Conservation (phyloP, 2,888 invertebrate species). For the Torymus auratus region DNA sequence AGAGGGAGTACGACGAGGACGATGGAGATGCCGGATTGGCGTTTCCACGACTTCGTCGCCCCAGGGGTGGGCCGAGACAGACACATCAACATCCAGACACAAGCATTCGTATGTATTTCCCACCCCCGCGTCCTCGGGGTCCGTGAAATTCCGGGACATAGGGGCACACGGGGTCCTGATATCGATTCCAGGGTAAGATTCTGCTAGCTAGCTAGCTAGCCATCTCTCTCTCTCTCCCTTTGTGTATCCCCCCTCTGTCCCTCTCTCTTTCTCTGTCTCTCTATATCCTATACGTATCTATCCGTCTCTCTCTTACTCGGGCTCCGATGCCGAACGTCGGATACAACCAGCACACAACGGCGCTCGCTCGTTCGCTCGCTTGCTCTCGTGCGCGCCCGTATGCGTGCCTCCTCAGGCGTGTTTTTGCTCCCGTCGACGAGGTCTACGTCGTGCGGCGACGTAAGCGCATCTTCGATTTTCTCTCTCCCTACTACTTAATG, state of each 20-base stretch:
- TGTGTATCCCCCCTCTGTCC: too few relatives aligned
- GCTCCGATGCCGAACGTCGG: not conserved
- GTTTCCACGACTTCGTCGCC: too few relatives aligned
- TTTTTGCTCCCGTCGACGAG: slow-evolving; percentile 16
- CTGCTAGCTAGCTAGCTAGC: slow-evolving; percentile 26
- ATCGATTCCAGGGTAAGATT: slow-evolving; percentile 57
- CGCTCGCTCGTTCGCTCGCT: too few relatives aligned
- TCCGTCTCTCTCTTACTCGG: slow-evolving; percentile 6
- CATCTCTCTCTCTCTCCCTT: slow-evolving; percentile 33
- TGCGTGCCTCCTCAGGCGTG: not conserved
- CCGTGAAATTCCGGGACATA: not conserved
- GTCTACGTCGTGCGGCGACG: not conserved
- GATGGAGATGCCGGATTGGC: too few relatives aligned
- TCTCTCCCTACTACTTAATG: not conserved
- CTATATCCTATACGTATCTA: not conserved
- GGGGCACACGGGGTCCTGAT: slow-evolving; percentile 35
- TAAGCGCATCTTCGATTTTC: slow-evolving; percentile 10
- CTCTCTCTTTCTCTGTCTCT: not conserved
- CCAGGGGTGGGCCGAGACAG: too few relatives aligned
- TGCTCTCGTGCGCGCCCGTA: not conserved
- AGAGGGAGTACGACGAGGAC: too few relatives aligned
- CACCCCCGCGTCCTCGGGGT: too few relatives aligned
- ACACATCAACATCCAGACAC: too few relatives aligned
- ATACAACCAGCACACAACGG: too few relatives aligned
- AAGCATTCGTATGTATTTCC: too few relatives aligned